Base-by-base conservation (phyloP, 1,140 invertebrate genomes). In the Papilio polytes region DNA sequence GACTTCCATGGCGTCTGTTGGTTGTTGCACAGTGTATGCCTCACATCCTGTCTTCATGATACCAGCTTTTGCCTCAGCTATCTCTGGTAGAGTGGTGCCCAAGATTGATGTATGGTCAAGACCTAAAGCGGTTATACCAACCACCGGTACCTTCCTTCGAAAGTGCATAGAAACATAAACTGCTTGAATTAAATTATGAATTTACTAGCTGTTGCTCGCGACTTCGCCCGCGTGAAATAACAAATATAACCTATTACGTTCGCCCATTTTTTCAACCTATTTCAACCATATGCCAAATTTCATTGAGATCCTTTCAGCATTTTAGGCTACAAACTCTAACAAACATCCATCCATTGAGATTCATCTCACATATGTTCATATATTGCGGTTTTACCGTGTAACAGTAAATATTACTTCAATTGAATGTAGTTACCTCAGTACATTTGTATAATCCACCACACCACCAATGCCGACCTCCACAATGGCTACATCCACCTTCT, bases 381-480 rank as follows among this genome's bases (percentile, higher is more conserved):
- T n/a, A n/a, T n/a, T n/a, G n/a, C n/a, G n/a, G n/a, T n/a, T n/a
- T n/a, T n/a, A n/a, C n/a, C n/a, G n/a, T n/a, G n/a, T n/a, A n/a
- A n/a, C n/a, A n/a, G 3, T 63, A 63, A 63, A 63, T 26, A 26
- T 26, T 22, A 63, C 9, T 63, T 8, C 18, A 76, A 26, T 76
- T 26, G 13, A 26, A 46, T 26, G 3, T 15, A 72, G 7, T 86
- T 95, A 98, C 97, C 96, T 96, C 48, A 99, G 90, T 9, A 99
- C 95, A 96, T 99, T 99, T 2, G 99, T 99, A 85, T 97, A 97
- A 92, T 99, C 99, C 85, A 97, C 97, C 91, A 98, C 96, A 0
- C 99, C 99, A 0, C 99, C 99, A 84, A 99, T 99, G 13, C 99
- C 99, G 70, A 99, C 99, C 96, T 99, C 99, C 9, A 99, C 90